Conservation (phyloP, 2,888 invertebrate species). For the Selenia dentaria region DNA sequence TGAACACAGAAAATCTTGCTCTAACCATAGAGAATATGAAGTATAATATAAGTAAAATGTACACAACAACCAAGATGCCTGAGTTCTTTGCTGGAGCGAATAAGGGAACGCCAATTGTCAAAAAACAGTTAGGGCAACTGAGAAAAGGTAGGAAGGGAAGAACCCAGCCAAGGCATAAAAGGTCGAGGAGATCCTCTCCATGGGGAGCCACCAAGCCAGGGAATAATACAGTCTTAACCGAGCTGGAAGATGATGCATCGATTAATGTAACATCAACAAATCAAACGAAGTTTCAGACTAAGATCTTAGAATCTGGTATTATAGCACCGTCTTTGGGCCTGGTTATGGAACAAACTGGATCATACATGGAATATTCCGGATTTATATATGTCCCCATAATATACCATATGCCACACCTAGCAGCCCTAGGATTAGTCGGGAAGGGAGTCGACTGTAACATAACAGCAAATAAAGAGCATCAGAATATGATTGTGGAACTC, state of each 20-base stretch:
- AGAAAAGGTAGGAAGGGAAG: background rate
- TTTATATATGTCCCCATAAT: slow-evolving; percentile 1
- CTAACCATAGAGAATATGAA: background rate
- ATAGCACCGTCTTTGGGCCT: background rate
- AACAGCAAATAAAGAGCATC: background rate
- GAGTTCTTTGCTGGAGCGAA: background rate
- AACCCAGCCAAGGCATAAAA: background rate
- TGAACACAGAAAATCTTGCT: background rate
- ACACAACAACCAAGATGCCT: background rate
- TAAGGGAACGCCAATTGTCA: background rate
- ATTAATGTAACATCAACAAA: background rate
- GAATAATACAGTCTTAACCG: background rate
- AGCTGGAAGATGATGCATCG: slow-evolving; percentile 1
- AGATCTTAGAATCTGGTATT: background rate
- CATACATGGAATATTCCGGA: slow-evolving; percentile 1
- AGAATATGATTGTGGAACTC: background rate
- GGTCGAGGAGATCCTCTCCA: background rate
- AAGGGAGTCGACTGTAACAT: background rate
- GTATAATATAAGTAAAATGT: background rate
- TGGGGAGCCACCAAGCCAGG: background rate
- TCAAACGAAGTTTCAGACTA: background rate
- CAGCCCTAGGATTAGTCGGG: background rate
- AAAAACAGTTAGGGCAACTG: background rate
- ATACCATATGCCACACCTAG: slow-evolving; percentile 1
- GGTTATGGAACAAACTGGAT: slow-evolving; percentile 2